Conservation (phyloP, 2,888 invertebrate species). For the Lapara coniferarum region DNA sequence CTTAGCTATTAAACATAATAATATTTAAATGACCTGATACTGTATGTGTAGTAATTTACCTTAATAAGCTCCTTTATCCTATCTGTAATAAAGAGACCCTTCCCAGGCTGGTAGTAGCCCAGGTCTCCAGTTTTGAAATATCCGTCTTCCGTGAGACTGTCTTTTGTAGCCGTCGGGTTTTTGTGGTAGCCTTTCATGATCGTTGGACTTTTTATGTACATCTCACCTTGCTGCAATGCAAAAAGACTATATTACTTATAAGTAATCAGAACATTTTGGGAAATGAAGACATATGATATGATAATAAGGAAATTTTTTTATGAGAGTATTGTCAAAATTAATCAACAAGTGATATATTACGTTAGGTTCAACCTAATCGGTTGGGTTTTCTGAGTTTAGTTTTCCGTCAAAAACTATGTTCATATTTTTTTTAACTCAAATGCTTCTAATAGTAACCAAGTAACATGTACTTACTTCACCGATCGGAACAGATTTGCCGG, state of each 20-base stretch:
- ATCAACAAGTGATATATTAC: too few relatives aligned
- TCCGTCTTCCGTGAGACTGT: constrained; percentile 86
- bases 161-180: constrained; percentile 88
- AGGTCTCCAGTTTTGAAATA: constrained; percentile 92
- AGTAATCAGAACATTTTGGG: too few relatives aligned
- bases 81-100: constrained; percentile 88
- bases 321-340: too few relatives aligned
- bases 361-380: too few relatives aligned
- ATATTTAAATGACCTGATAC: too few relatives aligned
- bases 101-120: constrained; percentile 86
- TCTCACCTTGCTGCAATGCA: constrained; percentile 85
- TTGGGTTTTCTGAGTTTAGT: too few relatives aligned
- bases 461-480: constrained; percentile 61
- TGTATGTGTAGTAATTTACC: constrained; percentile 49
- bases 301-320: too few relatives aligned
- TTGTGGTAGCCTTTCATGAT: constrained; percentile 87
- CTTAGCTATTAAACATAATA: too few relatives aligned
- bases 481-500: constrained; percentile 60
- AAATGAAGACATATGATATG: too few relatives aligned
- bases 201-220: constrained; percentile 89
- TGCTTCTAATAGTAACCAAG: neutral
- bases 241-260: neutral
- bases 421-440: too few relatives aligned
- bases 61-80: constrained; percentile 93
- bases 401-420: too few relatives aligned